Percentiles rank a stretch among this genome's conserved stretches.
Evolutionary conservation across 2,888 invertebrate species (phyloP).

Genomic region (Chrysomela aeneicollis): DNA sequence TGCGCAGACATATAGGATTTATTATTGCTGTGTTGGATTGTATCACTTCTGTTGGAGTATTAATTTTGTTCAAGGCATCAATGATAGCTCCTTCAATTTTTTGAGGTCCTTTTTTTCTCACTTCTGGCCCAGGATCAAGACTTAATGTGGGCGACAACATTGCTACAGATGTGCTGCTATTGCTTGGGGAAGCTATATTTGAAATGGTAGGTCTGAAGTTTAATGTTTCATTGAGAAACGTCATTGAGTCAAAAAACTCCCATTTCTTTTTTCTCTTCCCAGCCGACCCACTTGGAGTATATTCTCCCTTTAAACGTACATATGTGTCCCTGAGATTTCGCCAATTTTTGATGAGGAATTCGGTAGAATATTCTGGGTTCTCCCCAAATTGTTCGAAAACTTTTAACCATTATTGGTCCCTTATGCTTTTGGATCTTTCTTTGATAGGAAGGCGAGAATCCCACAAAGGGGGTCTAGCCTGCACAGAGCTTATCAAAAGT

Average conservation of each 20-base stretch:
- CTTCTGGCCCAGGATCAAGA: background rate
- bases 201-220: conserved; percentile 7
- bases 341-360: background rate
- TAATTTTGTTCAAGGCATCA: conserved; percentile 22
- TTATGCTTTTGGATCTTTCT: background rate
- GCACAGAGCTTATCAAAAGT: conserved; percentile 1
- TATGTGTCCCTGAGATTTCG: conserved; percentile 14
- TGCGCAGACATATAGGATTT: conserved; percentile 22
- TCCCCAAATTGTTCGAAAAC: background rate
- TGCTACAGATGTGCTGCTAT: no score
- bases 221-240: conserved; percentile 27
- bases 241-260: conserved; percentile 29
- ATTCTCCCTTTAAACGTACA: conserved; percentile 6
- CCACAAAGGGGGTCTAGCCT: conserved; percentile 5
- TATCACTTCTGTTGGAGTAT: conserved; percentile 13
- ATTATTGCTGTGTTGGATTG: background rate
- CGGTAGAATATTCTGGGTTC: background rate
- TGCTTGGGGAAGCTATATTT: background rate
- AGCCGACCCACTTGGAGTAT: conserved; percentile 19
- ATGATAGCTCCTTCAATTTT: conserved; percentile 15
- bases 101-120: background rate
- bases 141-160: background rate
- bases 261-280: conserved; percentile 28
- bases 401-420: background rate
- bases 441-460: conserved; percentile 4